Conservation (phyloP, 2,888 invertebrate species). For the Drosophila suboccidentalis region DNA sequence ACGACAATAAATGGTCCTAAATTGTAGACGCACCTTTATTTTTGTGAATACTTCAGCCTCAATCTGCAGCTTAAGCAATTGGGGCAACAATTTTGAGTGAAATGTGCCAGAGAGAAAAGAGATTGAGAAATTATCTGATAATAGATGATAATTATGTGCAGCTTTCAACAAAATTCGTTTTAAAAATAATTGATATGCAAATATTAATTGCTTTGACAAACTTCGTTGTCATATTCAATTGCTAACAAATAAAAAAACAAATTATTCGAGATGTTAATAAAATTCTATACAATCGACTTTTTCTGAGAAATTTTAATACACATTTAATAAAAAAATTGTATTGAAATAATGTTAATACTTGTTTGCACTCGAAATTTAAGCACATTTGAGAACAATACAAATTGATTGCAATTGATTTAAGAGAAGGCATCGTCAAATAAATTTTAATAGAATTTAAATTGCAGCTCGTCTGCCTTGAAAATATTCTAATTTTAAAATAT, state of each 20-base stretch:
- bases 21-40: conserved; percentile 52
- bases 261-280: background rate
- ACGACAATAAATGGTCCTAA: conserved; percentile 32
- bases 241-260: background rate
- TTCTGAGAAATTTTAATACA: background rate
- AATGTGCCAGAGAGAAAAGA: conserved; percentile 69
- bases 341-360: conserved; percentile 3
- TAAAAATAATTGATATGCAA: background rate
- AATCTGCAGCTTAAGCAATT: conserved; percentile 25
- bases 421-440: background rate
- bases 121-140: conserved; percentile 9
- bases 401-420: conserved; percentile 4
- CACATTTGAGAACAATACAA: conserved; percentile 3
- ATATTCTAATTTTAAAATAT: background rate
- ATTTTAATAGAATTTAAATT: background rate
- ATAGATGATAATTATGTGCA: conserved; percentile 1
- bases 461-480: background rate
- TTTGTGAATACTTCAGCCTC: conserved; percentile 32
- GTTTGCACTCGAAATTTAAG: conserved; percentile 1
- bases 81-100: conserved; percentile 37
- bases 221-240: background rate
- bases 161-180: conserved; percentile 13
- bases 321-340: background rate
- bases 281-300: background rate
- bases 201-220: conserved; percentile 1